These are phyloP conservation scores for Amniataba percoides DNA, from an alignment of 2,797 vertebrate species.

Conservation along the genomic window DNA sequence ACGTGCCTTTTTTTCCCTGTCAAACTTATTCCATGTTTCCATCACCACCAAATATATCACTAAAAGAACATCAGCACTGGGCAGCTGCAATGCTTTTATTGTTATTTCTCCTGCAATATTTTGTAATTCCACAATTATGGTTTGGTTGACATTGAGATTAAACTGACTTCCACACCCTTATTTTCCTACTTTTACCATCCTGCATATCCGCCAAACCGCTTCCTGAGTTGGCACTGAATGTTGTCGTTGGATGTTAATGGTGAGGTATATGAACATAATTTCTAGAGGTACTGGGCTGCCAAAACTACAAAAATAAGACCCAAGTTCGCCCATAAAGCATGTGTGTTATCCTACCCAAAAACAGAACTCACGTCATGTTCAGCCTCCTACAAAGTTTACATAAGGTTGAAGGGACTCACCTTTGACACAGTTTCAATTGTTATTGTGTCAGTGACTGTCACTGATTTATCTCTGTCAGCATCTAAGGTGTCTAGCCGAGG, in stretches of 20 bases:
- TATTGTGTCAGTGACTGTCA: too few relatives aligned
- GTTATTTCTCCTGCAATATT: background rate
- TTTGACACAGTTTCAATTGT: conserved; percentile 48
- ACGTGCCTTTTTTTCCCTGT: background rate
- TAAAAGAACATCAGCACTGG: too few relatives aligned
- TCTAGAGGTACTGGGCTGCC: background rate
- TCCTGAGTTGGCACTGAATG: background rate
- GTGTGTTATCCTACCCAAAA: conserved; percentile 10
- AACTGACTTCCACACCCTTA: background rate
- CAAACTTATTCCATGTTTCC: background rate
- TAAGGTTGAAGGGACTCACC: conserved; percentile 15
- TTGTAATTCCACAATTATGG: too few relatives aligned
- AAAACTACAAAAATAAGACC: conserved; percentile 10
- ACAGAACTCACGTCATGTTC: conserved; percentile 6
- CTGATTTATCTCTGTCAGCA: conserved; percentile 47
- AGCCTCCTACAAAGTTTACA: background rate
- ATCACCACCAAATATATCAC: too few relatives aligned
- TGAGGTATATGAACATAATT: background rate
- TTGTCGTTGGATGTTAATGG: background rate
- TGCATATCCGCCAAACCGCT: background rate
- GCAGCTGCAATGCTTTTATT: background rate
- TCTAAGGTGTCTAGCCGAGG: conserved; percentile 29
- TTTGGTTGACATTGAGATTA: background rate
- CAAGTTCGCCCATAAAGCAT: conserved; percentile 10
- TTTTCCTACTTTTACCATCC: background rate